phyloP scores from a whole-genome alignment of 2,888 invertebrate species.

The Tolmerus cingulatus region DNA sequence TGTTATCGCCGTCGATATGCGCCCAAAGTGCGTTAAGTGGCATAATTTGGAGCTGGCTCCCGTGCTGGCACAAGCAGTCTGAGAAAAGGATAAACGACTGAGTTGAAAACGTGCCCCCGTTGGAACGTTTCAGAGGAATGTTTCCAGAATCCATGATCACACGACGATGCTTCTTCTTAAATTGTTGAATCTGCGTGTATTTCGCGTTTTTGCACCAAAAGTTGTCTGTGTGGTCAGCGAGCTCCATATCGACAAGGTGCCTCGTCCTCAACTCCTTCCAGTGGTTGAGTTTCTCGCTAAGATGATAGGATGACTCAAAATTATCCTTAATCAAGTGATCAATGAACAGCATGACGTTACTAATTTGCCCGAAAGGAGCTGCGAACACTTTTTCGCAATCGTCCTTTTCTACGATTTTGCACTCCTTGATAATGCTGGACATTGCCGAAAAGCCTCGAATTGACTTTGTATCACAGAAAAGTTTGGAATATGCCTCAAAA shows the following conservation, averaged over 20 bases:
- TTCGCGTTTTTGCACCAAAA: conserved; percentile 63
- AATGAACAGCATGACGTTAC: conserved; percentile 57
- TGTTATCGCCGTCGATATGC: conserved; percentile 75
- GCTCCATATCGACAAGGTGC: conserved; percentile 58
- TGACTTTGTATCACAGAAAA: conserved; percentile 77
- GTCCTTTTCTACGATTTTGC: conserved; percentile 57
- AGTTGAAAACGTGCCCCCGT: conserved; percentile 72
- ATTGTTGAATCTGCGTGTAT: conserved; percentile 57
- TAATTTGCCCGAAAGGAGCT: conserved; percentile 57
- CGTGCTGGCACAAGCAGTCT: conserved; percentile 80
- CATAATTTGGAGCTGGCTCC: conserved; percentile 73
- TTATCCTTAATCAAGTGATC: conserved; percentile 55
- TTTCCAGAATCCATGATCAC: conserved; percentile 79
- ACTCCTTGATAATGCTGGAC: conserved; percentile 66
- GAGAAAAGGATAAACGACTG: conserved; percentile 85
- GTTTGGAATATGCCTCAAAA: conserved; percentile 75
- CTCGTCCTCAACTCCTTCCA: conserved; percentile 58
- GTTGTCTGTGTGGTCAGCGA: conserved; percentile 59
- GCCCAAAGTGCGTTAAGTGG: conserved; percentile 82
- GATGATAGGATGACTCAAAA: conserved; percentile 50
- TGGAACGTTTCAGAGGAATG: conserved; percentile 73
- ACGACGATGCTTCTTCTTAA: conserved; percentile 72
- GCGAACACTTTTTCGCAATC: conserved; percentile 57
- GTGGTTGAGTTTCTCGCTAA: conserved; percentile 56
- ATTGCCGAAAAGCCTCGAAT: conserved; percentile 75